Evolutionary conservation across 2,113 vertebrate species (phyloP), one percentile per base, ranked within the genome.

Genomic region (Pelodiscus sinensis): DNA sequence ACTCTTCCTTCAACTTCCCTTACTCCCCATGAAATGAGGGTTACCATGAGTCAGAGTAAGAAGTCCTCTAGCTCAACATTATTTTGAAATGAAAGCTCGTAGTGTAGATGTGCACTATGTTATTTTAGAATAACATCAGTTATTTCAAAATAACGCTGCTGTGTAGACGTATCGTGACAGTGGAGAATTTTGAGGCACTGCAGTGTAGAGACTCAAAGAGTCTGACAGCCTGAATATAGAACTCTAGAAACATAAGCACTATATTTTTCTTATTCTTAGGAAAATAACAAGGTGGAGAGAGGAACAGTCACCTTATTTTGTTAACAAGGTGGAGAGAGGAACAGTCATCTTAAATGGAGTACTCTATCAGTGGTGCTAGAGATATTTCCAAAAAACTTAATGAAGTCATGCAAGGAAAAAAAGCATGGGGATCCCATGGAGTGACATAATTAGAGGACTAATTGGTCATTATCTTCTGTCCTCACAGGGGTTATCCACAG

Each of bases 161-260:
- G 44, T 44, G 44, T 44, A 44, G 44, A 44, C 44, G 7, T 44
- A 44, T 44, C 6, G 44, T 44, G 92, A 92, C 94, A 21, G 90
- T 4, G 4, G 90, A 85, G 94, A 85, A 96, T 90, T 95, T 71
- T 1, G 93, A 93, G 89, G 65, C 68, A 90, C 82, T 90, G 1
- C 2, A 93, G 81, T 90, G 22, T 91, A 92, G 94, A 95, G 96
- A 95, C 96, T 96, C 88, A 0, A 97, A 94, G 94, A 95, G 94
- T 96, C 94, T 93, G 80, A 90, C 85, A 96, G 85, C 24, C 60
- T 54, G 93, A 68, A 92, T 68, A 57, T 55, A 95, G 92, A 92
- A 91, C 93, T 96, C 79, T 75, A 82, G 87, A 95, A 96, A 94
- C 35, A 60, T 1, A 2, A 90, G 84, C 60, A 55, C 87, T 44